Evolutionary conservation across 2,113 vertebrate genomes (phyloP).

Genomic region (Egretta garzetta): DNA sequence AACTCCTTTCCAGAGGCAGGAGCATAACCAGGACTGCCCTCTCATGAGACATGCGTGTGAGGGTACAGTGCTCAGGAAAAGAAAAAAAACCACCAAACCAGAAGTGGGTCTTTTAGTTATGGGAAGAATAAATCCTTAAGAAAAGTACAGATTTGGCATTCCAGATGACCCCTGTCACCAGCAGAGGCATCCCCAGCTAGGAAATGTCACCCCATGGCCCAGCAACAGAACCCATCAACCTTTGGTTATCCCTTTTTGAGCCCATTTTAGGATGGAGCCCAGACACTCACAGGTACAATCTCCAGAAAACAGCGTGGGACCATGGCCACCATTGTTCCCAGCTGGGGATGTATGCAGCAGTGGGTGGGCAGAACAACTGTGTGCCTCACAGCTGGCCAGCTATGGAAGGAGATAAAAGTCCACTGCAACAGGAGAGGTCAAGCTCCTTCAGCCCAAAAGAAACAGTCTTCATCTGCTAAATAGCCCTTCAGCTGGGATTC

Average conservation of each 20-base stretch:
- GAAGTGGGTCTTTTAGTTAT: background rate
- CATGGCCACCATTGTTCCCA: rapidly evolving
- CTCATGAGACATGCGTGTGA: rapidly evolving
- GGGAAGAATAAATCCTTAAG: background rate
- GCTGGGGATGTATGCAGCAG: background rate
- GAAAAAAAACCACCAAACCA: background rate
- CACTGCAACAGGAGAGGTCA: background rate
- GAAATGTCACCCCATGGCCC: background rate
- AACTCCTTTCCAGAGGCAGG: background rate
- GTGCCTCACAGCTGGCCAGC: rapidly evolving
- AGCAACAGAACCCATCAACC: background rate
- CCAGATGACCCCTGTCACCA: background rate
- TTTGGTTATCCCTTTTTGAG: background rate
- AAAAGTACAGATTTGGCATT: background rate
- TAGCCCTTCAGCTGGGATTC: background rate
- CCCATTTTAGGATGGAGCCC: background rate
- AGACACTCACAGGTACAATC: background rate
- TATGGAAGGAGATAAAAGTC: background rate
- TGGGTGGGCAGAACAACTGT: rapidly evolving
- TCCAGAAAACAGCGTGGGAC: background rate
- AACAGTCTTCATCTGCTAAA: background rate
- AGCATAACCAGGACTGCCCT: background rate
- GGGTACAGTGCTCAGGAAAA: too few species aligned
- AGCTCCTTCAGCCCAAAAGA: background rate
- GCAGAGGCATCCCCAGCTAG: background rate